These are phyloP conservation scores for Danio aesculapii DNA, from an alignment of 2,797 vertebrate species.

Conservation along the genomic window DNA sequence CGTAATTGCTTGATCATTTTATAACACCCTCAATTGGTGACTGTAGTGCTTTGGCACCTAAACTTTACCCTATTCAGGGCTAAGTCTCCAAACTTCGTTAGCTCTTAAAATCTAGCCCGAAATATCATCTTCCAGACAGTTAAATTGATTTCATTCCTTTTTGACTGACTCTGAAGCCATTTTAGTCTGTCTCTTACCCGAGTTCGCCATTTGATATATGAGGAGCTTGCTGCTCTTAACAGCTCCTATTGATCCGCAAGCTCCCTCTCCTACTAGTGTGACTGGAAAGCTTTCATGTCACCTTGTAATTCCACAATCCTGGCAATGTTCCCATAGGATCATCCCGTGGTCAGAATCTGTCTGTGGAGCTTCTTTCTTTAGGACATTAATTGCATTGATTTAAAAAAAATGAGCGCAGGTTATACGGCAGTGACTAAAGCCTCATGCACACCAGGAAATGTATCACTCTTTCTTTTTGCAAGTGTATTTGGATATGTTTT, in stretches of 20 bases:
- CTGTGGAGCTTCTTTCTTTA: constrained; percentile 60
- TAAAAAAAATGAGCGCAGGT: constrained; percentile 56
- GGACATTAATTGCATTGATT: constrained; percentile 14
- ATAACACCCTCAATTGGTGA: constrained; percentile 77
- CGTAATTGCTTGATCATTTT: constrained; percentile 83
- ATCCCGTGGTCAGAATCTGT: constrained; percentile 55
- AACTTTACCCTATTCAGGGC: constrained; percentile 54
- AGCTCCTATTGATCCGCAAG: constrained; percentile 73
- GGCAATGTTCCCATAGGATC: constrained; percentile 63
- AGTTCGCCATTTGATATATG: constrained; percentile 71
- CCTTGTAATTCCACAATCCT: constrained; percentile 68
- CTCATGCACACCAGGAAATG: too few species aligned
- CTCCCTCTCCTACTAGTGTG: constrained; percentile 56
- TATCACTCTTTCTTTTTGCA: too few species aligned
- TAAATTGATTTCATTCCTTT: constrained; percentile 78
- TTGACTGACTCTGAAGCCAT: constrained; percentile 72
- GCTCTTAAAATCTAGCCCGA: constrained; percentile 68
- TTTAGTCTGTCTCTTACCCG: constrained; percentile 73
- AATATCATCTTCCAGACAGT: constrained; percentile 75
- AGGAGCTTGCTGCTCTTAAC: constrained; percentile 70
- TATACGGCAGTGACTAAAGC: constrained; percentile 3
- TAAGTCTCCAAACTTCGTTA: constrained; percentile 76
- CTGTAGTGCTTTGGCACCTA: constrained; percentile 69
- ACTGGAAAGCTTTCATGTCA: constrained; percentile 66
- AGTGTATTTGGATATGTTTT: too few species aligned